These are phyloP conservation scores for Cryptops parisi DNA, from an alignment of 2,888 invertebrate genomes.

Conservation along the genomic window DNA sequence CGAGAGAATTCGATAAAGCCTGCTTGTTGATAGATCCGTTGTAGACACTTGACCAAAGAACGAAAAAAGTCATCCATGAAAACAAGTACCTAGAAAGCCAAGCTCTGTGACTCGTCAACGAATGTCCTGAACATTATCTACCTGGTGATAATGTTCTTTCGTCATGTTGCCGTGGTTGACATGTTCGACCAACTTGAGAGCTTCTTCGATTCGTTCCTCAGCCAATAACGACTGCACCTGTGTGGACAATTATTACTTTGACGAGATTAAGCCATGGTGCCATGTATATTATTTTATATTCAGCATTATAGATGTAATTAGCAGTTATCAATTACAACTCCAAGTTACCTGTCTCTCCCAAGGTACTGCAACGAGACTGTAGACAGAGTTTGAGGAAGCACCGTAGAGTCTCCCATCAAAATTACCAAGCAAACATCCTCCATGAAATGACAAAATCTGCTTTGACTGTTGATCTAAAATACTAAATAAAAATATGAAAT, in stretches of 20 bases:
- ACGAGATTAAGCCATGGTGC: too few species aligned
- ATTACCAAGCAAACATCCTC: slow-evolving; percentile 35
- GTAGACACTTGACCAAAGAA: too few species aligned
- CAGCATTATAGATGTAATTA: too few species aligned
- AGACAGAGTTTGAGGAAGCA: slow-evolving; percentile 34
- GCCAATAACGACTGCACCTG: slow-evolving; percentile 33
- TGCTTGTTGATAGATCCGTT: slow-evolving; percentile 34
- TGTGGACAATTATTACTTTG: too few species aligned
- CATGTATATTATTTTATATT: too few species aligned
- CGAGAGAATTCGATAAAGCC: slow-evolving; percentile 37
- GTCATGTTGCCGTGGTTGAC: slow-evolving; percentile 30
- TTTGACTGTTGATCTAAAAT: slow-evolving; percentile 38
- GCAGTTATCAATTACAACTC: too few species aligned
- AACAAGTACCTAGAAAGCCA: slow-evolving; percentile 12
- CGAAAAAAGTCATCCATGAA: too few species aligned
- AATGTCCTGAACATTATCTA: slow-evolving; percentile 24
- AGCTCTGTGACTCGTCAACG: slow-evolving; percentile 14
- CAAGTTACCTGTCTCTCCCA: slow-evolving; percentile 38
- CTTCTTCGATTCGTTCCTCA: slow-evolving; percentile 37
- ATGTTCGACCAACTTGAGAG: slow-evolving; percentile 36
- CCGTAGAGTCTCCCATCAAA: slow-evolving; percentile 39
- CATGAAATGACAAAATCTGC: slow-evolving; percentile 37
- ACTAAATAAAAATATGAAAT: slow-evolving; percentile 25
- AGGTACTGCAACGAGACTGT: slow-evolving; percentile 36
- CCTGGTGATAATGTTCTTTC: slow-evolving; percentile 31